phyloP scores from a whole-genome alignment of 2,888 invertebrate species.

The Galerucella nymphaeae region DNA sequence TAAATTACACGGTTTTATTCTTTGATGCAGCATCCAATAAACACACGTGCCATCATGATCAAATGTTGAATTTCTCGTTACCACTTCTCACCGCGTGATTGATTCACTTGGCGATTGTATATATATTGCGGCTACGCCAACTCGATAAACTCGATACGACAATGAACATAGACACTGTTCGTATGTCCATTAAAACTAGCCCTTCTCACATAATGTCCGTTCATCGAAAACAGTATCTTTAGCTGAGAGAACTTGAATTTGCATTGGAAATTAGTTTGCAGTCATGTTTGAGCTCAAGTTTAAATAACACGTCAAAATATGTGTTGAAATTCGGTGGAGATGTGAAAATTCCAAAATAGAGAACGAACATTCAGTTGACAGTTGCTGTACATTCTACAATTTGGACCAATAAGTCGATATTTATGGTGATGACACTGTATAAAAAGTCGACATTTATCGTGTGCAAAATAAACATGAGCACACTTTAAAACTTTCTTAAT shows the following conservation, averaged over 20 bases:
- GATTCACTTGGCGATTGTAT: neutral
- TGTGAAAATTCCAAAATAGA: neutral
- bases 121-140: neutral
- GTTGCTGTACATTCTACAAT: neutral
- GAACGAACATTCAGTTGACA: neutral
- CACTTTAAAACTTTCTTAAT: too few relatives aligned
- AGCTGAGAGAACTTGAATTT: neutral
- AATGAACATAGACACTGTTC: neutral
- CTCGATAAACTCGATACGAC: neutral
- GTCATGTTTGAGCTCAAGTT: neutral
- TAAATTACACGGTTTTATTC: too few relatives aligned
- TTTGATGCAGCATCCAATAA: neutral
- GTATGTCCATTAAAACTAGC: neutral
- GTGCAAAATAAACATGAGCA: too few relatives aligned
- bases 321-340: too few relatives aligned
- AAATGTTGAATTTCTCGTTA: neutral
- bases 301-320: neutral
- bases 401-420: too few relatives aligned
- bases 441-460: too few relatives aligned
- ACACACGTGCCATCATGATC: neutral
- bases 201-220: neutral
- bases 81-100: too few relatives aligned
- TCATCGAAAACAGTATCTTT: neutral
- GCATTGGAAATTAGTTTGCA: neutral
- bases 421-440: too few relatives aligned